Conservation (phyloP, 2,113 vertebrate species). For the Anseranas semipalmata region DNA sequence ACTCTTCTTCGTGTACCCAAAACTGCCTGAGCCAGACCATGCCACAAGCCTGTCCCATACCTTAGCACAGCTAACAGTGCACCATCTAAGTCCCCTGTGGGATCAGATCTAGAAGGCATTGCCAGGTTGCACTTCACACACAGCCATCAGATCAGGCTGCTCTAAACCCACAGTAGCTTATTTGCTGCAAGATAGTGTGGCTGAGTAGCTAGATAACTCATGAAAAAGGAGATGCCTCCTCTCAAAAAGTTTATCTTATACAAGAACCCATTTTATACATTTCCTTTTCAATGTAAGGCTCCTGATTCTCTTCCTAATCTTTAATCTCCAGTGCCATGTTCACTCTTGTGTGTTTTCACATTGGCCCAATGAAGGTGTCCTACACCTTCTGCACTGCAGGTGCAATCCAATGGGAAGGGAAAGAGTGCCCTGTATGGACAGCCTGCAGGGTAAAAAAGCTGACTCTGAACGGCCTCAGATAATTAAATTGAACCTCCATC, state of each 20-base stretch:
- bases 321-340: not conserved
- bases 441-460: not conserved
- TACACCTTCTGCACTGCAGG: not conserved
- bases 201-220: not conserved
- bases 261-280: not conserved
- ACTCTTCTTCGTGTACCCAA: not conserved
- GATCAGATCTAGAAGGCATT: not conserved
- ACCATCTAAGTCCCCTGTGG: not conserved
- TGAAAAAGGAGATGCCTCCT: not conserved
- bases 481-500: not conserved
- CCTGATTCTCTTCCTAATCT: not conserved
- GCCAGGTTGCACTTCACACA: not conserved
- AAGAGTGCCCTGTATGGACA: rapidly evolving
- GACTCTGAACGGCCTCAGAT: not conserved
- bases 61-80: rapidly evolving
- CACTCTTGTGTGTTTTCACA: not conserved
- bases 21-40: not conserved
- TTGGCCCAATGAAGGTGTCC: not conserved
- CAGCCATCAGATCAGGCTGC: not conserved
- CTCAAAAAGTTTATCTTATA: not conserved
- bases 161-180: not conserved
- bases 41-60: not conserved
- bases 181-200: not conserved
- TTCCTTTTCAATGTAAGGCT: not conserved
- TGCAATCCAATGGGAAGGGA: not conserved